A percentile compares a stretch with the other conserved stretches of the same genome.
phyloP scores from a whole-genome alignment of 2,888 invertebrate species.

The Alentia gelatinosa region DNA sequence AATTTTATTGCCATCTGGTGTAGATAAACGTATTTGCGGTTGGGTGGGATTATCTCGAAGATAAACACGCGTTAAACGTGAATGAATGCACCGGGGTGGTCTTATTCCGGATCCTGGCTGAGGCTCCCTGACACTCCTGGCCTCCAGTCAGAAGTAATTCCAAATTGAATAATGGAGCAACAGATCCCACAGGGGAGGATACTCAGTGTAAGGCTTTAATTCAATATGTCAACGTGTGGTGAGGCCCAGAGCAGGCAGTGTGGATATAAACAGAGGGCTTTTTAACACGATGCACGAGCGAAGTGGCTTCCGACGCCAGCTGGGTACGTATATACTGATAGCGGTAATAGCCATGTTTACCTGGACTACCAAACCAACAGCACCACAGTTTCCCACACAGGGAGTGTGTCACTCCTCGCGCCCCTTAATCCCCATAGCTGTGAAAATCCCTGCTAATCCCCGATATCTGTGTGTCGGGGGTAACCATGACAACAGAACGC shows the following conservation, averaged over 20 bases:
- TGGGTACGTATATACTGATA: no score
- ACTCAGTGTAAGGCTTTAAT: not conserved
- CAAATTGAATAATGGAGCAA: not conserved
- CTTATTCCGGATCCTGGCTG: no score
- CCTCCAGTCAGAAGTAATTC: no score
- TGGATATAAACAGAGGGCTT: no score
- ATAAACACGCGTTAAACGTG: no score
- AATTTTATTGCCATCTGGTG: no score
- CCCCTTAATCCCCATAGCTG: not conserved
- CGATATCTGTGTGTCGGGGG: not conserved
- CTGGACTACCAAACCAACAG: not conserved
- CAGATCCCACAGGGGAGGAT: not conserved
- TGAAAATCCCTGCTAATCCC: conserved; percentile 26
- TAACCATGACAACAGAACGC: not conserved
- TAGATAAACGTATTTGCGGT: no score
- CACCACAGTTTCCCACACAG: not conserved
- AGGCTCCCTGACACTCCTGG: no score
- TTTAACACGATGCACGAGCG: no score
- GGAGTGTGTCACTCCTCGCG: not conserved
- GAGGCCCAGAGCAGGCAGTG: not conserved
- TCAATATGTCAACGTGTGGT: not conserved
- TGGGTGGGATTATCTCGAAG: no score
- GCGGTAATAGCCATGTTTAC: not conserved
- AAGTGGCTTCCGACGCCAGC: no score
- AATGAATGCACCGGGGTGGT: no score